These are phyloP conservation scores for Machimus atricapillus DNA, from an alignment of 2,888 invertebrate species.

Conservation along the genomic window DNA sequence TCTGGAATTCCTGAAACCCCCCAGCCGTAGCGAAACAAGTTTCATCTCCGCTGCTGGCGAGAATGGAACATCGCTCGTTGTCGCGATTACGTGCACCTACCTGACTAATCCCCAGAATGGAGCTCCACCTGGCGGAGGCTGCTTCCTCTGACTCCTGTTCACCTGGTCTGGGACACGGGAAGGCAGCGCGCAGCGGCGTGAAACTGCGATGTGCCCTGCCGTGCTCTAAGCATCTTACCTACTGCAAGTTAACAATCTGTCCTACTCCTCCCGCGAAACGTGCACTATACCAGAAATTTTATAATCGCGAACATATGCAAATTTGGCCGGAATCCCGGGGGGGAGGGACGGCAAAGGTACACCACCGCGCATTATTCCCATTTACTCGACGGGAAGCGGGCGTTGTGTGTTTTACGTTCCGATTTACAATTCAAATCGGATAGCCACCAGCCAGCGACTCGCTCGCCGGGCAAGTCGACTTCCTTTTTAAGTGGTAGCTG, in stretches of 20 bases:
- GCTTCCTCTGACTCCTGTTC: background rate
- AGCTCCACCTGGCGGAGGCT: background rate
- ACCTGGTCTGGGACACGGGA: background rate
- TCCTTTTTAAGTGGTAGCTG: background rate
- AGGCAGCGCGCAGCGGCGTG: background rate
- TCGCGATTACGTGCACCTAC: background rate
- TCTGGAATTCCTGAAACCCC: background rate
- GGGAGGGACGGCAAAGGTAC: background rate
- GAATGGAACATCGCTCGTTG: background rate
- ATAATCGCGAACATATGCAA: conserved; percentile 15
- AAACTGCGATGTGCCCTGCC: background rate
- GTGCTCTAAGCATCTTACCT: background rate
- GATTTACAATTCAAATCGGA: conserved; percentile 11
- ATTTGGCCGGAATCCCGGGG: background rate
- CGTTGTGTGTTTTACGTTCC: background rate
- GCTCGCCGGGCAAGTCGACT: background rate
- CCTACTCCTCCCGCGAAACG: background rate
- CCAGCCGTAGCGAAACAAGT: background rate
- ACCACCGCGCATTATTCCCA: background rate
- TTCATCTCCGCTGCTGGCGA: background rate
- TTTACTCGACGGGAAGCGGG: conserved; percentile 4
- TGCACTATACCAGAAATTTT: background rate
- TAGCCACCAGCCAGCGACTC: background rate
- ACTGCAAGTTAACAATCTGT: background rate
- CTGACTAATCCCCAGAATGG: background rate